These are phyloP conservation scores for Pelobates fuscus DNA, from an alignment of 2,113 vertebrate genomes.

Conservation along the genomic window DNA sequence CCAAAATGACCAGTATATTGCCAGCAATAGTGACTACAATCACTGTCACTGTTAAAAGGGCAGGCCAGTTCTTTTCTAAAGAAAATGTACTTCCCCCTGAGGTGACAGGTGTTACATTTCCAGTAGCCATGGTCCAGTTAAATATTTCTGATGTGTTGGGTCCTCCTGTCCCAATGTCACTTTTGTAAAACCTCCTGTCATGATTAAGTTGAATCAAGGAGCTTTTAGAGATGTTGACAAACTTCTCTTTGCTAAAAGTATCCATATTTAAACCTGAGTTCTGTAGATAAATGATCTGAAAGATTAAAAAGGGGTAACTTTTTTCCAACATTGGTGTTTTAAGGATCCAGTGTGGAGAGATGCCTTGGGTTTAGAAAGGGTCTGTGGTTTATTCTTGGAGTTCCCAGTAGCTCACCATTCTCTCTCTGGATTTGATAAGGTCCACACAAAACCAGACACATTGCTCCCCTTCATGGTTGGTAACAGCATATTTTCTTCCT, in stretches of 20 bases:
- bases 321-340: constrained; percentile 57
- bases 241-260: constrained; percentile 65
- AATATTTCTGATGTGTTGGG: constrained; percentile 66
- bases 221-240: constrained; percentile 63
- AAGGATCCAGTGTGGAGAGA: constrained; percentile 36
- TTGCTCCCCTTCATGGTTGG: neutral
- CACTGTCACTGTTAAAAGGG: constrained; percentile 79
- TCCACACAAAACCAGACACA: constrained; percentile 1
- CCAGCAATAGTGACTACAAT: constrained; percentile 89
- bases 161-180: constrained; percentile 59
- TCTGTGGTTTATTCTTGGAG: constrained; percentile 2
- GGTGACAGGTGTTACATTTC: constrained; percentile 69
- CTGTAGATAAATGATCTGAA: constrained; percentile 50
- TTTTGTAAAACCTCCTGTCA: constrained; percentile 60
- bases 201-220: constrained; percentile 63
- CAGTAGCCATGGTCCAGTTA: constrained; percentile 69
- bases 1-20: constrained; percentile 95
- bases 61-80: constrained; percentile 86
- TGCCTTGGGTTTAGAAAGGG: neutral
- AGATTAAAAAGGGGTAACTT: constrained; percentile 50
- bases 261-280: constrained; percentile 68
- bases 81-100: constrained; percentile 62
- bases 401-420: neutral
- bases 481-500: constrained; percentile 47
- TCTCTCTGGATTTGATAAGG: neutral